Conservation (phyloP, 1,140 invertebrate genomes). For the Trachymyrmex septentrionalis region DNA sequence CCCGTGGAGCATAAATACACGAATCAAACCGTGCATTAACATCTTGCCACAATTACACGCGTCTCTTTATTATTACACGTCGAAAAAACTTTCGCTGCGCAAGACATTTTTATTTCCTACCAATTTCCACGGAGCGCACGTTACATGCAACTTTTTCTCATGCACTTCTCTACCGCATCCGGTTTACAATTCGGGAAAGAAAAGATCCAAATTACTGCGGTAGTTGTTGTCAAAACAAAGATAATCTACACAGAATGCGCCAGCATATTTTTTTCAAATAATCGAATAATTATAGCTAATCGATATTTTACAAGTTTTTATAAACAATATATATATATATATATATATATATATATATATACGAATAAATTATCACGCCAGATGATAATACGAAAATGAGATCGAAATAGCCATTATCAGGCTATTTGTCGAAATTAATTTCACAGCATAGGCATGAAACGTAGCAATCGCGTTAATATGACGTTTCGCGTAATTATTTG, state of each 20-base stretch:
- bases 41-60: constrained; percentile 23
- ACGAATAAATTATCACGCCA: constrained; percentile 44
- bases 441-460: neutral
- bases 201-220: neutral
- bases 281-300: neutral
- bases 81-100: constrained; percentile 54
- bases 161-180: neutral
- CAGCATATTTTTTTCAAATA: neutral
- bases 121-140: constrained; percentile 11
- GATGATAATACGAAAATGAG: constrained; percentile 1
- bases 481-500: constrained; percentile 41
- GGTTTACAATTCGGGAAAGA: constrained; percentile 7
- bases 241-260: constrained; percentile 16
- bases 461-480: constrained; percentile 24
- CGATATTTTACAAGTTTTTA: neutral
- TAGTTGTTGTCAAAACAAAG: neutral
- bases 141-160: constrained; percentile 31
- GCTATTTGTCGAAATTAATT: constrained; percentile 53
- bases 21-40: constrained; percentile 55
- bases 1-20: constrained; percentile 42
- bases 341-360: too few relatives aligned
- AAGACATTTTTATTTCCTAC: constrained; percentile 24
- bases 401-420: neutral
- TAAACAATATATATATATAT: neutral
- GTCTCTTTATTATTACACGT: constrained; percentile 41